Conservation (phyloP, 2,797 vertebrate species). For the Hozukius guyotensis region DNA sequence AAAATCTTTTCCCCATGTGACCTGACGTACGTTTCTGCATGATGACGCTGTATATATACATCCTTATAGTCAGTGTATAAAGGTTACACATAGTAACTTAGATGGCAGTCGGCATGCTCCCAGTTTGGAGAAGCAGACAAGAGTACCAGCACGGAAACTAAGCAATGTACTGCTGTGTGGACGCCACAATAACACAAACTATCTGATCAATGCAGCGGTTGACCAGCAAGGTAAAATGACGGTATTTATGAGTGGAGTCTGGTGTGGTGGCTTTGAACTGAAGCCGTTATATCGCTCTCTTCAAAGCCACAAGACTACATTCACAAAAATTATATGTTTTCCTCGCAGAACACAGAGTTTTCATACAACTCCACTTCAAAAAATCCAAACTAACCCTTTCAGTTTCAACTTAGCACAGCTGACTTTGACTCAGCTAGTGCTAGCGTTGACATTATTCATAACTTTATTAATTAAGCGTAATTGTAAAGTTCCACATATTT, state of each 20-base stretch:
- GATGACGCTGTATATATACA: neutral
- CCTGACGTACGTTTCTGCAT: neutral
- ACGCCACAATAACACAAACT: neutral
- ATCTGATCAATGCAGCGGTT: neutral
- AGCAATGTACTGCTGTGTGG: too few relatives aligned
- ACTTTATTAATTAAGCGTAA: neutral
- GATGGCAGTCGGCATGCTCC: neutral
- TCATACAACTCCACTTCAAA: too few relatives aligned
- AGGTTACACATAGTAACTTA: neutral
- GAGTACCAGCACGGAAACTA: neutral
- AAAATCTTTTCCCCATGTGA: neutral
- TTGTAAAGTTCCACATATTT: neutral
- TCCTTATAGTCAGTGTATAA: neutral
- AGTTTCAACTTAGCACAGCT: too few relatives aligned
- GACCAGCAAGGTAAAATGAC: neutral
- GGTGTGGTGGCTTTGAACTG: neutral
- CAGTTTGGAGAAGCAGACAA: neutral
- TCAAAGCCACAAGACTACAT: neutral
- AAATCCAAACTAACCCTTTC: too few relatives aligned
- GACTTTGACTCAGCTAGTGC: neutral
- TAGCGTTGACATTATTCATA: neutral
- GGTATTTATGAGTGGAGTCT: neutral
- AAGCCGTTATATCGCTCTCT: neutral
- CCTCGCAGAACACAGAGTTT: neutral
- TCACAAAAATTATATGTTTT: neutral